Evolutionary conservation across 2,113 vertebrate genomes (phyloP).

Genomic region (Turdus rufiventris): DNA sequence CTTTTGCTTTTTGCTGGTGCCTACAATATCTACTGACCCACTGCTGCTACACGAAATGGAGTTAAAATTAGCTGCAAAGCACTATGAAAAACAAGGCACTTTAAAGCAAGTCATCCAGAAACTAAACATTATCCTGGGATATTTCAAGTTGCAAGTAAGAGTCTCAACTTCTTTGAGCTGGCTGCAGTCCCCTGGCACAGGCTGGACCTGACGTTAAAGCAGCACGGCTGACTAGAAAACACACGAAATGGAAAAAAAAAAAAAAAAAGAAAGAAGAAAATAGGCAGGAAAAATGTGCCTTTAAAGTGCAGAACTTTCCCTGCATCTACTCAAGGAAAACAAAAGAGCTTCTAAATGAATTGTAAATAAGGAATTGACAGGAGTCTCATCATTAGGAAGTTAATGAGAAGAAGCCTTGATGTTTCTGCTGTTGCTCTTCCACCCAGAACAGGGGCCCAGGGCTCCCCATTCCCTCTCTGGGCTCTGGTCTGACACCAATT

Average conservation of each 20-base stretch:
- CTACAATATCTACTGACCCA: neutral
- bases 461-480: neutral
- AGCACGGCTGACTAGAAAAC: neutral
- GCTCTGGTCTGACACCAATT: neutral
- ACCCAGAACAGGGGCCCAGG: neutral
- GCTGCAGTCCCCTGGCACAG: conserved; percentile 29
- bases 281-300: neutral
- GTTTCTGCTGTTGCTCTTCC: neutral
- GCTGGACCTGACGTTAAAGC: neutral
- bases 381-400: neutral
- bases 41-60: neutral
- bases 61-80: conserved; percentile 40
- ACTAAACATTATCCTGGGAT: conserved; percentile 1
- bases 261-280: neutral
- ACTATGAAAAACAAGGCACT: neutral
- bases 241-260: neutral
- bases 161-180: neutral
- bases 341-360: neutral
- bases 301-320: neutral
- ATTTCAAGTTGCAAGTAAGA: conserved; percentile 24
- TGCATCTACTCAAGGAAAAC: neutral
- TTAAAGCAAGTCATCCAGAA: neutral
- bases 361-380: neutral
- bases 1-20: neutral
- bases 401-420: conserved; percentile 23